Conservation (phyloP, 2,888 invertebrate genomes). For the Blastobasis lacticolella region DNA sequence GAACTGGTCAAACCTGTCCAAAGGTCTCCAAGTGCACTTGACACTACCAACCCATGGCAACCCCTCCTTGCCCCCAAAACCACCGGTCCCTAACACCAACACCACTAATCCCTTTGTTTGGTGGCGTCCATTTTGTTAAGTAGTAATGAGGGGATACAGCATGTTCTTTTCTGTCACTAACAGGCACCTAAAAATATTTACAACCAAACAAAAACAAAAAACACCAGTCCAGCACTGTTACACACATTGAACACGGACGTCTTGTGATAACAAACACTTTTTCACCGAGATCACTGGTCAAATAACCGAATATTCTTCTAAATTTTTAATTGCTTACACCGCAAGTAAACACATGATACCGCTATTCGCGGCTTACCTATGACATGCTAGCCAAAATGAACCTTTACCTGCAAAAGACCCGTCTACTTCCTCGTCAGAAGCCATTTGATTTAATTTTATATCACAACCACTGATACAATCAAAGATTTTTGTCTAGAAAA, state of each 20-base stretch:
- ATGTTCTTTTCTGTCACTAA: constrained; percentile 76
- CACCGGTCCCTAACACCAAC: constrained; percentile 65
- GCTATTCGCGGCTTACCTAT: constrained; percentile 75
- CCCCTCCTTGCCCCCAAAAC: constrained; percentile 30
- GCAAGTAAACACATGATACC: constrained; percentile 76
- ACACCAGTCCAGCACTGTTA: constrained; percentile 33
- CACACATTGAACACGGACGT: constrained; percentile 12
- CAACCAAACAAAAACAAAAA: constrained; percentile 58
- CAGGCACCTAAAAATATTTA: constrained; percentile 73
- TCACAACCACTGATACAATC: constrained; percentile 48
- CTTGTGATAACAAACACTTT: no score
- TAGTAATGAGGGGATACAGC: constrained; percentile 80
- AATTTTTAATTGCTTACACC: constrained; percentile 72
- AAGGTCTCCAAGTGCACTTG: constrained; percentile 35
- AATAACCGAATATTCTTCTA: constrained; percentile 45
- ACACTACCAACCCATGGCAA: constrained; percentile 33
- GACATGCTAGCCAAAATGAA: constrained; percentile 69
- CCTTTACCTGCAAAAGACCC: constrained; percentile 90
- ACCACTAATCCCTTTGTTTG: constrained; percentile 84
- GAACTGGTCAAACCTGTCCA: constrained; percentile 60
- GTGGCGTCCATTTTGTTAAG: constrained; percentile 86
- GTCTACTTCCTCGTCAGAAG: constrained; percentile 91
- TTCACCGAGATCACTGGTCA: no score
- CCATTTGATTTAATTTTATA: constrained; percentile 76
- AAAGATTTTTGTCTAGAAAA: constrained; percentile 61